A percentile compares a stretch with the other conserved stretches of the same genome.
These are phyloP conservation scores for Sinelater perroti DNA, from an alignment of 2,888 invertebrate genomes.

Conservation along the genomic window DNA sequence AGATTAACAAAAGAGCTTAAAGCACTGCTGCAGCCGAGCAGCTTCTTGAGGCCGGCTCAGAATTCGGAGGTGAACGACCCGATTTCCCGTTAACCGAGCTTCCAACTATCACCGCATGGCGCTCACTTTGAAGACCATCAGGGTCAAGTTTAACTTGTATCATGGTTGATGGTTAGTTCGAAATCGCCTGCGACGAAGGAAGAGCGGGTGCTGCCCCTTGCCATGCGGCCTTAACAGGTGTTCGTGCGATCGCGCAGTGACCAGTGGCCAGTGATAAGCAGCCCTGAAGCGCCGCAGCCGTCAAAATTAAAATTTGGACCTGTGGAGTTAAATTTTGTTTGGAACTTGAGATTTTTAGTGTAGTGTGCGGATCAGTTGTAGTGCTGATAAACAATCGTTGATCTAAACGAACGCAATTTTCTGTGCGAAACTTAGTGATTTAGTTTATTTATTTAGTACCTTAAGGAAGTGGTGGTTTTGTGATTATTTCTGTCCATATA, in stretches of 20 bases:
- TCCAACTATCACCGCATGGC: slow-evolving; percentile 56
- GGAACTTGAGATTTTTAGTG: neutral
- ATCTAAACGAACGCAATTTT: too few relatives aligned
- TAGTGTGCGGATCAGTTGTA: too few relatives aligned
- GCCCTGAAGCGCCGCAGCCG: neutral
- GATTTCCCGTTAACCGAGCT: slow-evolving; percentile 53
- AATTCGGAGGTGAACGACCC: slow-evolving; percentile 61
- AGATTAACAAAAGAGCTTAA: slow-evolving; percentile 48
- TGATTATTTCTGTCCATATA: too few relatives aligned
- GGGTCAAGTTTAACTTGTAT: slow-evolving; percentile 61
- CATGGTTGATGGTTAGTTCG: slow-evolving; percentile 54
- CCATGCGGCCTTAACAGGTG: slow-evolving; percentile 38
- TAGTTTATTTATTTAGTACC: too few relatives aligned
- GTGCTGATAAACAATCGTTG: too few relatives aligned
- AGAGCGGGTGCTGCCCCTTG: slow-evolving; percentile 42
- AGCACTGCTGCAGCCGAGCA: slow-evolving; percentile 47
- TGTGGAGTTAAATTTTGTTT: slow-evolving; percentile 15
- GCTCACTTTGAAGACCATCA: slow-evolving; percentile 56
- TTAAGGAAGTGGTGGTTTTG: too few relatives aligned
- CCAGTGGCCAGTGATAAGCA: slow-evolving; percentile 12
- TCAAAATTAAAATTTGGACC: slow-evolving; percentile 20
- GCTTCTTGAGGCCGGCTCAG: slow-evolving; percentile 45
- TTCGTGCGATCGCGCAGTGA: slow-evolving; percentile 5
- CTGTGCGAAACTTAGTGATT: too few relatives aligned
- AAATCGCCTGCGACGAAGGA: slow-evolving; percentile 55